Evolutionary conservation across 2,113 vertebrate species (phyloP).

Genomic region (Eptesicus fuscus): DNA sequence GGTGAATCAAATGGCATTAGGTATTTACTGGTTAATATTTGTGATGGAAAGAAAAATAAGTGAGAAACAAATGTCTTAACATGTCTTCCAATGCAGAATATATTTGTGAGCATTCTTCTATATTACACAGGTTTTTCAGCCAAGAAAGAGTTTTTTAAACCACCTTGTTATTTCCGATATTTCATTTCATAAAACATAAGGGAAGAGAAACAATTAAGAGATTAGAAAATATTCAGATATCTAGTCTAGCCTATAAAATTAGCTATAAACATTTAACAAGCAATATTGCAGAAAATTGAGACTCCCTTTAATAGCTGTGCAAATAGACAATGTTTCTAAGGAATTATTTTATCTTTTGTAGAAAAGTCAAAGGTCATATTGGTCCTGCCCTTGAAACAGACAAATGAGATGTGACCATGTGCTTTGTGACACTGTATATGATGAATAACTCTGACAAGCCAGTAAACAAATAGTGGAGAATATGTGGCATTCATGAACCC

Average conservation of each 20-base stretch:
- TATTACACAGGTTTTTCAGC: background rate
- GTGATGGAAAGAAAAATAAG: constrained; percentile 16
- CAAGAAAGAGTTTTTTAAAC: constrained; percentile 36
- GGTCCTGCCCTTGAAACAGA: constrained; percentile 79
- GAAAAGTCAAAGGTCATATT: constrained; percentile 78
- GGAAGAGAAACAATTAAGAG: background rate
- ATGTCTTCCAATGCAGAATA: background rate
- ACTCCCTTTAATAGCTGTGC: constrained; percentile 51
- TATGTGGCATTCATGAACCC: constrained; percentile 37
- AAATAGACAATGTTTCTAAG: constrained; percentile 64
- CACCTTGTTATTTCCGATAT: background rate
- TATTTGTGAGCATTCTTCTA: background rate
- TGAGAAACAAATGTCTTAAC: background rate
- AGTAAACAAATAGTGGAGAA: constrained; percentile 76
- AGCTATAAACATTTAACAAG: constrained; percentile 64
- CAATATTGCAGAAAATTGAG: constrained; percentile 46
- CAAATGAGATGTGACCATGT: constrained; percentile 78
- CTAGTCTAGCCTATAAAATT: constrained; percentile 53
- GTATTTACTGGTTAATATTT: background rate
- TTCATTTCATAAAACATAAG: background rate
- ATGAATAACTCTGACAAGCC: constrained; percentile 75
- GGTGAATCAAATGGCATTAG: background rate
- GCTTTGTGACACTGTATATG: constrained; percentile 78
- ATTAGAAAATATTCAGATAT: constrained; percentile 25
- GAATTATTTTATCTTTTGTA: constrained; percentile 77